Base-by-base conservation (phyloP, 64 coral and sea anemone genomes). In the Stichodactyla mertensii region DNA sequence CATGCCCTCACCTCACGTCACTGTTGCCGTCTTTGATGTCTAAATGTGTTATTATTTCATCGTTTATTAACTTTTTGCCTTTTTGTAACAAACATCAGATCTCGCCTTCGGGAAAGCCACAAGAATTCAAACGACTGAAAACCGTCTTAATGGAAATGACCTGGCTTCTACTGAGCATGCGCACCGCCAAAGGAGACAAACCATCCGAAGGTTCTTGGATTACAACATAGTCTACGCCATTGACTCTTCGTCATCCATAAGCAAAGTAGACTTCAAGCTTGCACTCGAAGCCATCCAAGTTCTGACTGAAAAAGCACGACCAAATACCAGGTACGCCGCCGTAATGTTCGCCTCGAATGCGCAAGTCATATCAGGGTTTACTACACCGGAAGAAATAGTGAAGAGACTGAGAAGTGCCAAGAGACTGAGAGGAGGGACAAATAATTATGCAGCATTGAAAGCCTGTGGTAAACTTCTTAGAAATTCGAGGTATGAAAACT, bases 181-280 rank as follows among this genome's bases (percentile, higher is more conserved):
- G 62, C 62, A 66, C 62, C 62, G 62, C 22, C 62, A n/a, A 13
- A 66, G 12, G 62, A 66, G 62, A 66, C 62, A 66, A 66, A 18
- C 22, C 5, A 66, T 66, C 9, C 62, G 9, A 66, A 66, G 22
- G 62, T n/a, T 22, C 19, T 66, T n/a, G 18, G 1, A n/a, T 5
- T 84, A 84, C 54, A 84, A 84, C 82, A 54, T 84, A 13, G 27
- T 84, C 57, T 84, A 84, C 57, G 82, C 59, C 82, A 23, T 84
- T 14, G 82, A 84, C 54, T 84, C 82, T 7, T 84, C 82, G 6
- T 23, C 78, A 15, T 84, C 82, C 5, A 52, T 84, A 12, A 84
- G 6, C 6, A 58, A 84, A 2, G 82, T 84, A 57, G 82, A 84
- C 82, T 58, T 84, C 20, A 19, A 52, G 53, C 12, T 24, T 27